Base-by-base conservation (phyloP, 2,113 vertebrate species). In the Cyanistes caeruleus region DNA sequence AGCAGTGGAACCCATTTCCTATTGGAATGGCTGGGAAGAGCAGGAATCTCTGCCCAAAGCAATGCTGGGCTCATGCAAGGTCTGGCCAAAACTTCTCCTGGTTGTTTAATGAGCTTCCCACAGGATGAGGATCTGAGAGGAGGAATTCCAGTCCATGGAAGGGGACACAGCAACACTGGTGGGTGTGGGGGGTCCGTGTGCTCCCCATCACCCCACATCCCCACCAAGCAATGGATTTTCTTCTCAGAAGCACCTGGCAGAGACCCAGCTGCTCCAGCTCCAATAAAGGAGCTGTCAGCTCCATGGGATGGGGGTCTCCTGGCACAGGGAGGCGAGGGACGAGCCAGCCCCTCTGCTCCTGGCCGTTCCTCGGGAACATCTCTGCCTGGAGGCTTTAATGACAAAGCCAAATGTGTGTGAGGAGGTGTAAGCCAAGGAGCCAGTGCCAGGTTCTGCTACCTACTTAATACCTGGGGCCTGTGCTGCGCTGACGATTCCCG, bases 401-500 rank as follows among this genome's bases (percentile, higher is more conserved):
- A 82, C 80, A 84, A 95, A 95, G 39, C 7, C 93, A 84, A 86
- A 59, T 49, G 76, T 84, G 62, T 51, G 73, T 5, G 69, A 39
- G 56, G 17, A 78, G 86, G 91, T 80, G 93, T 74, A 87, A 96
- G 72, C 86, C 93, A 92, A 93, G 93, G 73, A 95, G 93, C 89
- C 73, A 3, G 21, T 86, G 94, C 90, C 95, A 96, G 95, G 53
- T 60, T 85, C 64, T 64, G 92, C 95, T 97, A 90, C 94, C 96
- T 96, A 68, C 96, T 96, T 90, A 72, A 91, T 88, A 68, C 94
- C 95, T 85, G 90, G 85, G 95, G 87, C 85, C 93, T 31, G 62
- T 20, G 93, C 90, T 15, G 28, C 52, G 62, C 33, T 51, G 83
- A 63, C 3, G 27, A 33, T 56, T 95, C 94, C 92, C 92, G 28